These are phyloP conservation scores for Malthinus flaveolus DNA, from an alignment of 2,888 invertebrate species.

Conservation along the genomic window DNA sequence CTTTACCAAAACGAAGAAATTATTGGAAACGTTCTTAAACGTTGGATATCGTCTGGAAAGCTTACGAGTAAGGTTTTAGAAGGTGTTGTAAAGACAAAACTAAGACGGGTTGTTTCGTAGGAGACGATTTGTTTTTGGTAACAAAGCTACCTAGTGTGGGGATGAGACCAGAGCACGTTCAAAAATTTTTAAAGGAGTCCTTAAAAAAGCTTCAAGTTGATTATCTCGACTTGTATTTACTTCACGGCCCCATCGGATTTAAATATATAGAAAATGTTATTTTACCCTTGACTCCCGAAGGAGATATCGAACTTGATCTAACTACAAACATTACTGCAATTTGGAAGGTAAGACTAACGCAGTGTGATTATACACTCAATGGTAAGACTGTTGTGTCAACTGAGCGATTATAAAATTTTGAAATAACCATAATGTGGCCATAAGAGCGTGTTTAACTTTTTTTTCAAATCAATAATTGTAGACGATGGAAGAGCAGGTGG, in stretches of 20 bases:
- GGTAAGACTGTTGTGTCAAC: too few species aligned
- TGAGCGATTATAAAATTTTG: too few species aligned
- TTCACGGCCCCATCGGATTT: slow-evolving; percentile 73
- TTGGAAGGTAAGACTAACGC: slow-evolving; percentile 73
- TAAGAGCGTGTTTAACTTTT: too few species aligned
- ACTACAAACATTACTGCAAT: slow-evolving; percentile 64
- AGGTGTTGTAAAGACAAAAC: too few species aligned
- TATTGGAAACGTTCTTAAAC: slow-evolving; percentile 58
- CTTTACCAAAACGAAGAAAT: slow-evolving; percentile 69
- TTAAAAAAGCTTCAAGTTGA: slow-evolving; percentile 67
- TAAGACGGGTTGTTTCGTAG: too few species aligned
- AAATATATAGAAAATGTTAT: slow-evolving; percentile 63
- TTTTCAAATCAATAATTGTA: neutral
- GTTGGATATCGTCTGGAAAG: too few species aligned
- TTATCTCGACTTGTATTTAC: slow-evolving; percentile 76
- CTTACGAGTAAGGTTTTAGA: too few species aligned
- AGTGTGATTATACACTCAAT: too few species aligned
- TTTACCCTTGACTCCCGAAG: slow-evolving; percentile 63
- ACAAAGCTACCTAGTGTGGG: slow-evolving; percentile 73
- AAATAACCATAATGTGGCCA: too few species aligned
- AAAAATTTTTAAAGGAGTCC: slow-evolving; percentile 65
- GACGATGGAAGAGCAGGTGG: slow-evolving; percentile 58
- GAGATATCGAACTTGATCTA: slow-evolving; percentile 60
- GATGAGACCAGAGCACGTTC: slow-evolving; percentile 61
- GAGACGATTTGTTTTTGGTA: slow-evolving; percentile 76